Evolutionary conservation across 2,888 invertebrate genomes (phyloP).

Genomic region (Sarcophaga variegata): DNA sequence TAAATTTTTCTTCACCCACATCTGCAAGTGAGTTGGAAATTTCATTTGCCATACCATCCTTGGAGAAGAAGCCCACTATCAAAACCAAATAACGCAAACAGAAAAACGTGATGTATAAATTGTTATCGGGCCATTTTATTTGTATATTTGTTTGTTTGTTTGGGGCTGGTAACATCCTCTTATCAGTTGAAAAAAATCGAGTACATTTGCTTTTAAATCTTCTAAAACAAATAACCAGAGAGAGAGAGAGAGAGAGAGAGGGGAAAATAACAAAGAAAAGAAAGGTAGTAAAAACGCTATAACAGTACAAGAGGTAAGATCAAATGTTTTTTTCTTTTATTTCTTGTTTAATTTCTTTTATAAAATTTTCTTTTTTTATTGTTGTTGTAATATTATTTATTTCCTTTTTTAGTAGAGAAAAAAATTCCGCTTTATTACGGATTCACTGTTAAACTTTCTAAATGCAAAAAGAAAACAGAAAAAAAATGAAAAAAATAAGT

Average conservation of each 20-base stretch:
- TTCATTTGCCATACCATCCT: slow-evolving; percentile 28
- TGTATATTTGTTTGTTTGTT: not conserved
- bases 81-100: slow-evolving; percentile 6
- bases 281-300: not conserved
- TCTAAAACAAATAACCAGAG: slow-evolving; percentile 14
- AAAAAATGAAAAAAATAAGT: slow-evolving; percentile 3
- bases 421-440: slow-evolving; percentile 61
- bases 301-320: slow-evolving; percentile 36
- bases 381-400: slow-evolving; percentile 50
- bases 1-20: slow-evolving; percentile 51
- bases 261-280: not conserved
- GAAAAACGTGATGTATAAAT: slow-evolving; percentile 64
- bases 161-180: slow-evolving; percentile 26
- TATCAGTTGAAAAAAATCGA: slow-evolving; percentile 66
- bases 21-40: slow-evolving; percentile 43
- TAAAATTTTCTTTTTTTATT: too few relatives aligned
- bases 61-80: not conserved
- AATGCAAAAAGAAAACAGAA: slow-evolving; percentile 43
- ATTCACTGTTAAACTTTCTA: slow-evolving; percentile 67
- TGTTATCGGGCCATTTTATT: slow-evolving; percentile 62
- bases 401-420: slow-evolving; percentile 50
- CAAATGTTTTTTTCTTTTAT: slow-evolving; percentile 58
- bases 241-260: not conserved
- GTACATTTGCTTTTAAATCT: slow-evolving; percentile 52
- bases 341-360: slow-evolving; percentile 12